Base-by-base conservation (phyloP, 2,113 vertebrate genomes). In the Apodemus speciosus region DNA sequence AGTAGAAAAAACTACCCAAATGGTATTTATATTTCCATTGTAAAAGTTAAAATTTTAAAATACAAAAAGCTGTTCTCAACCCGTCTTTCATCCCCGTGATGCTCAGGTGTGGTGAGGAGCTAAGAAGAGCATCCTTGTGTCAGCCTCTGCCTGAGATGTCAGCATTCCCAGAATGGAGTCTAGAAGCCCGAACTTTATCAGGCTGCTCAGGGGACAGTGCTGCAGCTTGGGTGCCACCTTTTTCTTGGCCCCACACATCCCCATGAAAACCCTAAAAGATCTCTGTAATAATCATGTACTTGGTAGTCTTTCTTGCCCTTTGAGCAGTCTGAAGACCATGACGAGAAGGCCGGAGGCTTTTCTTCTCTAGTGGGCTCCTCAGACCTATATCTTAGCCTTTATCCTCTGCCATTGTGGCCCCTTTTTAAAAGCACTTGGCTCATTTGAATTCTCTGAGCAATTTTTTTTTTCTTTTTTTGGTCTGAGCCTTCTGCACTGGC, bases 361-460 rank as follows among this genome's bases (percentile, higher is more conserved):
- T 68, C 2, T 64, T 71, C 40, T 20, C 2, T 5, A 15, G 21
- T 71, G 18, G 5, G 53, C 30, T n/a, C 11, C 16, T 0, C 4
- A 64, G 1, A 56, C 40, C 20, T 66, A 1, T 9, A 60, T 87
- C 53, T 68, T 43, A 49, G 2, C 30, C 20, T 25, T 58, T 51
- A 46, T 60, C 9, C 1, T 77, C 71, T 80, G 21, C 11, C 32
- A 53, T 71, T 66, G 18, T 5, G 43, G 49, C 51, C 85, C 68
- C 84, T 88, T 53, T 64, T 32, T 94, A 23, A 69, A 75, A 79
- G 16, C 9, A 71, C 51, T 73, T 21, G 40, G 7, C 49, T 73
- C 15, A 30, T 94, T 20, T 86, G 77, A 66, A n/a, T 91, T 89
- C 76, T 91, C 80, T n/a, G 15, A 60, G 16, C 18, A 6, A 53